Percentiles rank a stretch among this genome's conserved stretches.
Conservation (phyloP, 2,113 vertebrate genomes). For the Osmerus mordax region DNA sequence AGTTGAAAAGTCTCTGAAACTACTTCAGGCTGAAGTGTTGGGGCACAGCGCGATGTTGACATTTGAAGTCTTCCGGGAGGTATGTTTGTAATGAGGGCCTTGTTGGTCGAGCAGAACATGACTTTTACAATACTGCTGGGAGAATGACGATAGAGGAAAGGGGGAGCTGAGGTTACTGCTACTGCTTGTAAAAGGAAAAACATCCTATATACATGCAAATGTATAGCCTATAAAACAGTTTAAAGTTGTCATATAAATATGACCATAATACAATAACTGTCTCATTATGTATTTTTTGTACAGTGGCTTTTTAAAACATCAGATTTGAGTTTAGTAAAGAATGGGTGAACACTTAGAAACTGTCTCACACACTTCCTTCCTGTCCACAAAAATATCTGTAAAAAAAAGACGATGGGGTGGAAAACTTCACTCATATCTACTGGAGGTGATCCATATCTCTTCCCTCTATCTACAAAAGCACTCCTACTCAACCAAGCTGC, state of each 20-base stretch:
- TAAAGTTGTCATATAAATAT: no score
- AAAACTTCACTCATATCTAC: not conserved
- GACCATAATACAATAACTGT: no score
- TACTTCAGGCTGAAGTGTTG: not conserved
- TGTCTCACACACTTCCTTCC: not conserved
- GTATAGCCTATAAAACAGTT: no score
- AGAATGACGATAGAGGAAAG: not conserved
- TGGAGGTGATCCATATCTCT: not conserved
- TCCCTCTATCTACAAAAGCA: not conserved
- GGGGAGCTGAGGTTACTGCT: not conserved
- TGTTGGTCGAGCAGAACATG: not conserved
- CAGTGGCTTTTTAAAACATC: no score
- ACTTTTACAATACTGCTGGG: conserved; percentile 1
- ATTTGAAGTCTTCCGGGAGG: not conserved
- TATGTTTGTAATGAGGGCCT: conserved; percentile 2
- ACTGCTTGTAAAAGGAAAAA: no score
- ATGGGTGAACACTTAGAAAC: no score
- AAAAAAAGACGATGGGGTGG: not conserved
- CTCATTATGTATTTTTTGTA: no score
- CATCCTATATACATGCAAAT: no score
- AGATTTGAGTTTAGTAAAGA: no score
- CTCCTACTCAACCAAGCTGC: not conserved
- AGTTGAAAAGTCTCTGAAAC: not conserved
- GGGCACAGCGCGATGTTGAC: not conserved
- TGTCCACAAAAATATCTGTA: not conserved